These are phyloP conservation scores for Plectus sambesii DNA, from an alignment of 1,140 invertebrate genomes.

Conservation along the genomic window DNA sequence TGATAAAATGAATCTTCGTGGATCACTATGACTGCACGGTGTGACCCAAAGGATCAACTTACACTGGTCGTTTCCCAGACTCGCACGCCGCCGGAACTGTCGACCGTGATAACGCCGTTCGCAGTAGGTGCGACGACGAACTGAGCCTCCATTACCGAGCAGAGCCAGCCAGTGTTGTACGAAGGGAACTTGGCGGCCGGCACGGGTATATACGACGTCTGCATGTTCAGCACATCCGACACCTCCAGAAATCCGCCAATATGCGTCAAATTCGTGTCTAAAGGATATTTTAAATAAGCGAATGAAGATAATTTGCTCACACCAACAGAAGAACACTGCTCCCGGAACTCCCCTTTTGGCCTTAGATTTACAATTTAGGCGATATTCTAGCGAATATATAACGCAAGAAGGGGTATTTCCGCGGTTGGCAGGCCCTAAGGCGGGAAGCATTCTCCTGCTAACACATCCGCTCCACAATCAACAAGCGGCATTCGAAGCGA, in stretches of 20 bases:
- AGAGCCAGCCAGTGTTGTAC: slow-evolving; percentile 32
- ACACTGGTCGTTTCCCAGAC: slow-evolving; percentile 52
- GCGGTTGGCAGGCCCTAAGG: too few relatives aligned
- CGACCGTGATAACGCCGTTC: slow-evolving; percentile 54
- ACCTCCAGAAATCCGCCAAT: slow-evolving; percentile 53
- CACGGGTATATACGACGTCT: slow-evolving; percentile 55
- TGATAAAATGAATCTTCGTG: too few relatives aligned
- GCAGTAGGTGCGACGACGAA: slow-evolving; percentile 47
- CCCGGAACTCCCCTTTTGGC: too few relatives aligned
- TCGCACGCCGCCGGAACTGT: slow-evolving; percentile 53
- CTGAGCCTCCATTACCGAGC: slow-evolving; percentile 33
- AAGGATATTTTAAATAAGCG: background rate
- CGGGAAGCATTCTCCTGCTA: too few relatives aligned
- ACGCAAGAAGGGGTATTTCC: too few relatives aligned
- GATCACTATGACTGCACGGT: slow-evolving; percentile 50
- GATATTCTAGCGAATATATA: too few relatives aligned
- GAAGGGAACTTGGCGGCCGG: slow-evolving; percentile 41
- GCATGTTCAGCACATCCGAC: slow-evolving; percentile 51
- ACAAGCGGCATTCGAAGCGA: slow-evolving; percentile 8
- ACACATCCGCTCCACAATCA: too few relatives aligned
- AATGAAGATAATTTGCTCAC: slow-evolving; percentile 4
- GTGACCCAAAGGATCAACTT: slow-evolving; percentile 45
- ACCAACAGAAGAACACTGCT: slow-evolving; percentile 4
- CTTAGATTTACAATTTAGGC: too few relatives aligned
- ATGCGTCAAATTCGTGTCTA: slow-evolving; percentile 18